Base-by-base conservation (phyloP, 2,113 vertebrate species). In the Marcusenius ussheri region DNA sequence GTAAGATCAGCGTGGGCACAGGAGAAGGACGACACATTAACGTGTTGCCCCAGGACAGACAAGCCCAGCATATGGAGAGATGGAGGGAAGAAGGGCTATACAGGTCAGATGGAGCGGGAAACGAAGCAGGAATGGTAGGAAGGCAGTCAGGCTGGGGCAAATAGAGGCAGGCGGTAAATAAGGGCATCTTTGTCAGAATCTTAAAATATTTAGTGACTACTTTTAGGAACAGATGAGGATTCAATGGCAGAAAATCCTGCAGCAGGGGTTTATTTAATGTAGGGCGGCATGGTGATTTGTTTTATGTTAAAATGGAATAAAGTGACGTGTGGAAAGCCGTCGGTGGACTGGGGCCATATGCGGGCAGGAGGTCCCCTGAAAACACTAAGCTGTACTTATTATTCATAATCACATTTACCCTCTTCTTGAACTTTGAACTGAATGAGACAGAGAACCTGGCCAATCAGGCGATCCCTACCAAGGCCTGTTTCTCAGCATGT, bases 1-100 rank as follows among this genome's bases (percentile, higher is more conserved):
- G 88, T 92, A 89, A 86, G 89, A 92, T 94, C 91, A 91, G 85
- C 88, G 39, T 91, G 91, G 91, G 88, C 46, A 9, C 3, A 21
- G 10, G 11, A 88, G 91, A 88, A 84, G 89, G 86, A 93, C 46
- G 39, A 90, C 84, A 90, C 88, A 88, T 91, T 87, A 88, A 90
- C 88, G 70, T n/a, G 35, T 19, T 46, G 92, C 94, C 93, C 92
- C 88, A 21, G 93, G 94, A 94, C 15, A 93, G 92, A 94, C 93
- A 91, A 91, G 91, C 58, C 31, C 1, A 91, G 90, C 92, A 95
- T 94, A 95, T 93, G 93, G 93, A 89, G 8, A 50, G 66, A 35
- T 45, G 89, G 46, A 2, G 24, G 24, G 83, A 51, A 17, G 62
- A 49, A 9, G 49, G 39, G 24, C 45, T 53, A 51, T 24, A 27